Percentiles rank a stretch among this genome's conserved stretches.
These are phyloP conservation scores for Baccha elongata DNA, from an alignment of 2,888 invertebrate genomes.

Conservation along the genomic window DNA sequence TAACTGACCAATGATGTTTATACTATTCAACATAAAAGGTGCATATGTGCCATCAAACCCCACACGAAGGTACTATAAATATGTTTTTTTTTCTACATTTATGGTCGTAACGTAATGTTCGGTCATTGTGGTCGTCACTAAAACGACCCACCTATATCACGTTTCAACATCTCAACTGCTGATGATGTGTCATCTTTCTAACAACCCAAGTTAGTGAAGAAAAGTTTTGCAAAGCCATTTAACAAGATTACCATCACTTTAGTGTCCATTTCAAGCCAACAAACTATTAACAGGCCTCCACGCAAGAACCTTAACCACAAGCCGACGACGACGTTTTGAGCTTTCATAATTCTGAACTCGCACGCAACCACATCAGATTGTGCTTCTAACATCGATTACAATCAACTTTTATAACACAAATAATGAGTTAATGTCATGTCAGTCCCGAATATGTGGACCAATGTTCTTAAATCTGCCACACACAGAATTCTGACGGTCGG, in stretches of 20 bases:
- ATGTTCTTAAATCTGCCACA: conserved; percentile 45
- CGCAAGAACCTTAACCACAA: conserved; percentile 65
- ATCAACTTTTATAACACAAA: conserved; percentile 61
- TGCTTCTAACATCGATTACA: conserved; percentile 64
- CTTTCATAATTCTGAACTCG: conserved; percentile 44
- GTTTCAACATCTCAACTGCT: conserved; percentile 15
- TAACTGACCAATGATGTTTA: conserved; percentile 6
- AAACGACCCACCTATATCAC: conserved; percentile 12
- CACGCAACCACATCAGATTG: conserved; percentile 32
- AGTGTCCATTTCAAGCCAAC: conserved; percentile 27
- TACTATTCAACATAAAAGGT: background rate
- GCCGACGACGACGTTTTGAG: conserved; percentile 6
- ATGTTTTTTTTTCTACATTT: conserved; percentile 39
- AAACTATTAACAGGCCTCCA: conserved; percentile 18
- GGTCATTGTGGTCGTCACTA: conserved; percentile 36
- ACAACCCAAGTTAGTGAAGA: conserved; percentile 1
- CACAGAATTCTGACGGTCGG: conserved; percentile 16
- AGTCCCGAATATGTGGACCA: conserved; percentile 38
- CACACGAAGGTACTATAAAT: conserved; percentile 45
- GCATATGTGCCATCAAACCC: conserved; percentile 33
- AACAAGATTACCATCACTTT: conserved; percentile 66
- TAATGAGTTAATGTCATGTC: conserved; percentile 62
- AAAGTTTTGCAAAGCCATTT: conserved; percentile 56
- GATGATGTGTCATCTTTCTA: conserved; percentile 26
- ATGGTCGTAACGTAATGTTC: conserved; percentile 24